Evolutionary conservation across 2,888 invertebrate genomes (phyloP), one percentile per base, ranked within the genome.

Genomic region (Perithous albicinctus): DNA sequence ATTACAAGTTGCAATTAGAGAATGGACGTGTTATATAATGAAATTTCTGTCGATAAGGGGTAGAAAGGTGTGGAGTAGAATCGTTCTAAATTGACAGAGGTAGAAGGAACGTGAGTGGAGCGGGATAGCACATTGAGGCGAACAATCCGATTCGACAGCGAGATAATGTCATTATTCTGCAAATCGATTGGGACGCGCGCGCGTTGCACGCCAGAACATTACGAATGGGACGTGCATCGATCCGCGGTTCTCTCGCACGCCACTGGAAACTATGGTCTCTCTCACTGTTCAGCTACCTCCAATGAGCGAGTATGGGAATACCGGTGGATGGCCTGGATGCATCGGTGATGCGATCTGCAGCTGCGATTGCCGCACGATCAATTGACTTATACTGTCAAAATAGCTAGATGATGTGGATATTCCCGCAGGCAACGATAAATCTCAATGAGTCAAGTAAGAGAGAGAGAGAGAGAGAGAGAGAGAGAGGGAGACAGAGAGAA

Each of bases 1-100:
- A 78, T 81, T 78, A 78, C 81, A 78, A 81, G 78, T 74, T 74
- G 74, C 78, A 78, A 81, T 81, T 81, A 81, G 81, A 78, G 74
- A 78, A 81, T 81, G 67, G 81, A 81, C 74, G 81, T 70, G 69
- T 56, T 70, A 59, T 70, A 78, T 74, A 81, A 78, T 81, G 70
- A 69, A 46, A 81, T 81, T 74, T 70, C 61, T 73, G 51, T 35
- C 46, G 32, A n/a, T 23, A 48, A 74, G 32, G 43, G 74, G 64
- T 41, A n/a, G 38, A 54, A 56, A 56, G 54, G 54, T 15, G 54
- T 29, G 63, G 56, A n/a, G 46, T 56, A 26, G 76, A 69, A 81
- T 63, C 43, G 38, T 43, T 43, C n/a, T 23, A 48, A 43, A 56
- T 41, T 54, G 43, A 20, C 23, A 61, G 43, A 41, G 54, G 35